Evolutionary conservation across 2,113 vertebrate genomes (phyloP), one percentile per base, ranked within the genome.

Genomic region (Vidua macroura): DNA sequence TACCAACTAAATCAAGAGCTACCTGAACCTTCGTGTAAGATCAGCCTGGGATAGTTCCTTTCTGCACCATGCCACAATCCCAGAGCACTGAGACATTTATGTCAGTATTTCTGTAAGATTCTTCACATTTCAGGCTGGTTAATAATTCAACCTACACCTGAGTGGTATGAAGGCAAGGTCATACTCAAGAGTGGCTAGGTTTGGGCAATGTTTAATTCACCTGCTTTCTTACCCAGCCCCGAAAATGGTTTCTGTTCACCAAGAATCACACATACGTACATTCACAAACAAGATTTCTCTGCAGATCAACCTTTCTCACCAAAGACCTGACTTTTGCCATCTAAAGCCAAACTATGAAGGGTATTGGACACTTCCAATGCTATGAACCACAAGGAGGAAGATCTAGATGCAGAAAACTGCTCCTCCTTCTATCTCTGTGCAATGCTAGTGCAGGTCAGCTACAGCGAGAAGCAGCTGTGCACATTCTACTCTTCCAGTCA

Each of bases 381-480:
- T 43, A 41, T 49, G 30, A 73, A 55, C 4, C 25, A 43, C 11
- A 28, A 4, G 41, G 49, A 58, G n/a, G 35, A 64, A 69, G 51
- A 86, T 12, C 4, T 31, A 23, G 17, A 7, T 20, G 19, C 62
- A 79, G 49, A 48, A 84, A 85, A 25, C 2, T 18, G 28, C 11
- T 23, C 17, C 14, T 46, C 15, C n/a, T 37, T 70, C 35, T 51
- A 21, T 28, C n/a, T 35, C 8, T 27, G 18, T 31, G 31, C 37
- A 72, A 4, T 1, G 1, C 22, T 37, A 31, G 19, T 3, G 7
- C 43, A 53, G 20, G 37, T 46, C 46, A 78, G 74, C 10, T 12
- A 1, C 9, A 10, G 1, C 0, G 2, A 70, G 55, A 5, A 67
- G 10, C 2, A 25, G 16, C 51, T 67, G 28, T 0, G 2, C 43